phyloP scores from a whole-genome alignment of 2,888 invertebrate genomes.

The Chaetoderma sp. region DNA sequence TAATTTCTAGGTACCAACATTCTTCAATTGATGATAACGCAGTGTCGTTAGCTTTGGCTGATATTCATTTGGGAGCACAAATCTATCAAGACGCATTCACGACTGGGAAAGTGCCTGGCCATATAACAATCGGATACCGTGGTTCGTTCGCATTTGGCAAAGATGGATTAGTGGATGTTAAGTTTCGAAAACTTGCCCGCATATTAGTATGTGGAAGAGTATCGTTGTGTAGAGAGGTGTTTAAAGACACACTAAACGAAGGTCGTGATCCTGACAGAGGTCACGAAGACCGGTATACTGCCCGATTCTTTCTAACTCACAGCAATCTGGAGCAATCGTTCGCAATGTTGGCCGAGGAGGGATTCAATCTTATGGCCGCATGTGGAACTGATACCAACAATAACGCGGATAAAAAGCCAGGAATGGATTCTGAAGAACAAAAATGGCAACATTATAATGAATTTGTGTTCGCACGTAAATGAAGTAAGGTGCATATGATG shows the following conservation, averaged over 20 bases:
- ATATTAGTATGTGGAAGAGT: slow-evolving; percentile 95
- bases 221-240: slow-evolving; percentile 91
- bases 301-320: slow-evolving; percentile 96
- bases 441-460: slow-evolving; percentile 99
- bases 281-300: slow-evolving; percentile 88
- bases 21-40: background rate
- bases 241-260: slow-evolving; percentile 92
- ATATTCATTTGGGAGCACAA: background rate
- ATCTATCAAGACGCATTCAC: background rate
- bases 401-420: slow-evolving; percentile 84
- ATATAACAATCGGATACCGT: slow-evolving; percentile 93
- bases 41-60: no score
- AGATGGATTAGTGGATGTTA: slow-evolving; percentile 96
- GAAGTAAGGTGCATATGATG: no score
- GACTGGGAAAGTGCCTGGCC: slow-evolving; percentile 57
- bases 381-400: slow-evolving; percentile 53
- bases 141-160: slow-evolving; percentile 98
- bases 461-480: slow-evolving; percentile 91
- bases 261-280: slow-evolving; percentile 97
- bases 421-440: slow-evolving; percentile 95
- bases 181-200: slow-evolving; percentile 94
- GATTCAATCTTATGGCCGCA: slow-evolving; percentile 46
- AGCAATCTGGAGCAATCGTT: slow-evolving; percentile 83
- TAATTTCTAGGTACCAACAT: slow-evolving; percentile 34
- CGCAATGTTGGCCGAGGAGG: slow-evolving; percentile 70